These are phyloP conservation scores for Oegoconia quadripuncta DNA, from an alignment of 2,888 invertebrate species.

Conservation along the genomic window DNA sequence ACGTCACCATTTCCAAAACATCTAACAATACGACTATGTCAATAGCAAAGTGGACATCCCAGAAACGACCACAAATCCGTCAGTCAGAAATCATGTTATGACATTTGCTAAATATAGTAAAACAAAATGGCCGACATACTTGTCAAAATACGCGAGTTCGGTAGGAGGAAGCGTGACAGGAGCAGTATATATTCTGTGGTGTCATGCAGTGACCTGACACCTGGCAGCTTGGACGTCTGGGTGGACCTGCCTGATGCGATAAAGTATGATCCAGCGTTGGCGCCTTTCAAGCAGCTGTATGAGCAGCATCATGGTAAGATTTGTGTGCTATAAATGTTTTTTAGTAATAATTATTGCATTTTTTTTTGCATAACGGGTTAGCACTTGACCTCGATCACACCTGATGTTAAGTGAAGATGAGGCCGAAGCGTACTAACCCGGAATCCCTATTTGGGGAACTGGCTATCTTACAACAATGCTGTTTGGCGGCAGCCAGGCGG, in stretches of 20 bases:
- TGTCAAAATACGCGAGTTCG: slow-evolving; percentile 23
- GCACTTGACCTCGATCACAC: too few species aligned
- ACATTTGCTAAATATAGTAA: slow-evolving; percentile 14
- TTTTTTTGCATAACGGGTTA: too few species aligned
- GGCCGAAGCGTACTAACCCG: too few species aligned
- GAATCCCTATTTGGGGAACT: too few species aligned
- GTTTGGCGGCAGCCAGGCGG: too few species aligned
- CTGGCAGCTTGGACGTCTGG: slow-evolving; percentile 82
- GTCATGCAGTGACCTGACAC: slow-evolving; percentile 78
- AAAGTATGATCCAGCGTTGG: slow-evolving; percentile 82
- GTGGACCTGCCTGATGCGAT: slow-evolving; percentile 82
- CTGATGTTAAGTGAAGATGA: too few species aligned
- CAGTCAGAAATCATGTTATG: slow-evolving; percentile 15
- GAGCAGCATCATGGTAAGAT: slow-evolving; percentile 70
- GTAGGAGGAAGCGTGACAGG: slow-evolving; percentile 22
- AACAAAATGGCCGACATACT: slow-evolving; percentile 39
- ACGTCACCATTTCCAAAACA: slow-evolving; percentile 2
- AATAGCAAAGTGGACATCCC: neutral
- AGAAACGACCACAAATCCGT: neutral
- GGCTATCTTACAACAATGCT: too few species aligned
- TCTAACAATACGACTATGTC: neutral
- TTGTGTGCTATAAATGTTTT: too few species aligned
- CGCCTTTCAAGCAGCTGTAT: slow-evolving; percentile 79
- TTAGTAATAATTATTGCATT: too few species aligned
- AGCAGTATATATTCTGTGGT: slow-evolving; percentile 66